A percentile compares a stretch with the other conserved stretches of the same genome.
phyloP scores from a whole-genome alignment of 2,113 vertebrate species.

The Amazona guildingii region DNA sequence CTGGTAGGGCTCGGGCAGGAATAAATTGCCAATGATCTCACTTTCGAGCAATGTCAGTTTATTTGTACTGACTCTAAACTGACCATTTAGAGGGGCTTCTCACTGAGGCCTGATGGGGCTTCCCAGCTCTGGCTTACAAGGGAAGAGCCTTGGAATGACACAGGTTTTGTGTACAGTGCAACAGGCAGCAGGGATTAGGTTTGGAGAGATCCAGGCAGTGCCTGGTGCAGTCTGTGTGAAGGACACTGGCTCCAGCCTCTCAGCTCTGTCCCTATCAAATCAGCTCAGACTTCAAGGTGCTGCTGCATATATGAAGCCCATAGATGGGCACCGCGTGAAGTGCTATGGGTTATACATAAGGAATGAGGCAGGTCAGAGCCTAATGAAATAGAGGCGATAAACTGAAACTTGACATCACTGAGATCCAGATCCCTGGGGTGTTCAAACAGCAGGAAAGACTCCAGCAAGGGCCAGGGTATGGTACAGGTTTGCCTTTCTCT shows the following conservation, averaged over 20 bases:
- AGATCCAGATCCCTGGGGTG: neutral
- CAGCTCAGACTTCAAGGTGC: fast-evolving
- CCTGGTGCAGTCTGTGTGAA: neutral
- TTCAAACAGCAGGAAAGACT: neutral
- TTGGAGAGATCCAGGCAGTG: neutral
- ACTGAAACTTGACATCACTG: neutral
- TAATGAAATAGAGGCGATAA: neutral
- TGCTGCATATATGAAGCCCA: neutral
- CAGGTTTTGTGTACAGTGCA: neutral
- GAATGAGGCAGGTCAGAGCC: neutral
- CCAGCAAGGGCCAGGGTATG: neutral
- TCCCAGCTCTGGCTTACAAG: slow-evolving; percentile 6
- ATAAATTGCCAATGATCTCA: slow-evolving; percentile 79
- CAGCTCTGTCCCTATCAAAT: neutral
- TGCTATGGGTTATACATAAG: neutral
- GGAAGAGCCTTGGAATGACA: slow-evolving; percentile 36
- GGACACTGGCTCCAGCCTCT: neutral
- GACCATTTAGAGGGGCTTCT: slow-evolving; percentile 69
- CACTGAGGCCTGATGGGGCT: neutral
- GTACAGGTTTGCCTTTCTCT: neutral
- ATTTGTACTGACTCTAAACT: slow-evolving; percentile 75
- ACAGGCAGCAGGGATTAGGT: neutral
- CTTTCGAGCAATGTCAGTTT: slow-evolving; percentile 73
- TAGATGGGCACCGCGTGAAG: neutral
- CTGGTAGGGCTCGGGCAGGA: slow-evolving; percentile 74